Conservation (phyloP, 1,140 invertebrate genomes). For the Drosophila athabasca region DNA sequence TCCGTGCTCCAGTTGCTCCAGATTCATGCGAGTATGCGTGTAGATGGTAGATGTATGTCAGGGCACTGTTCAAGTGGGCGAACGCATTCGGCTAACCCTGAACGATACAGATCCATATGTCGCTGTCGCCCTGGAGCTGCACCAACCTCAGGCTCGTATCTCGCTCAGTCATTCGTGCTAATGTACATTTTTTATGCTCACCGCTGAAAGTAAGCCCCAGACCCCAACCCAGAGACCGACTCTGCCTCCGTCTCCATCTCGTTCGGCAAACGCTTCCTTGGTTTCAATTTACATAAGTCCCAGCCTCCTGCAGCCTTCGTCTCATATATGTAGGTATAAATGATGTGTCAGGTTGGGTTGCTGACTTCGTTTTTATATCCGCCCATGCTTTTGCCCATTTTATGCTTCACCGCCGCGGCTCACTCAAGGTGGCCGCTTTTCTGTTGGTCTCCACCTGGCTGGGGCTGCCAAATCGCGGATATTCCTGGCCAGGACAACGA, state of each 20-base stretch:
- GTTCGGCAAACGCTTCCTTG: conserved; percentile 37
- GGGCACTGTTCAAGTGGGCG: conserved; percentile 24
- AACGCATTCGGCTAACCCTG: conserved; percentile 34
- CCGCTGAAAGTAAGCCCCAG: conserved; percentile 52
- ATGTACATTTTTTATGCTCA: conserved; percentile 70
- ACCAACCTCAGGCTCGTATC: conserved; percentile 6
- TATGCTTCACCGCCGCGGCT: conserved; percentile 69
- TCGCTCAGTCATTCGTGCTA: conserved; percentile 69
- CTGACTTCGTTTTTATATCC: conserved; percentile 74
- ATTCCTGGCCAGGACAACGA: too few species aligned
- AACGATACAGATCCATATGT: conserved; percentile 52
- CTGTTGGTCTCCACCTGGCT: conserved; percentile 4
- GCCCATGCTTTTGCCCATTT: conserved; percentile 76
- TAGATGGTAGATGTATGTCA: conserved; percentile 16
- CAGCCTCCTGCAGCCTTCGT: conserved; percentile 5
- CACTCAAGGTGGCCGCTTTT: conserved; percentile 55
- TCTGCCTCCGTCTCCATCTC: conserved; percentile 23
- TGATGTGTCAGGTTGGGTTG: conserved; percentile 80
- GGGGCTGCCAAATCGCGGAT: too few species aligned
- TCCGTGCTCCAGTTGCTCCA: too few species aligned
- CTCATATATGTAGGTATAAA: conserved; percentile 52
- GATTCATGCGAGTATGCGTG: too few species aligned
- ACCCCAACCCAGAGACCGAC: not conserved
- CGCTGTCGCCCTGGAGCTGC: conserved; percentile 10
- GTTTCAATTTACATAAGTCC: conserved; percentile 76